Conservation (phyloP, 2,888 invertebrate species). For the Blastobasis lacticolella region DNA sequence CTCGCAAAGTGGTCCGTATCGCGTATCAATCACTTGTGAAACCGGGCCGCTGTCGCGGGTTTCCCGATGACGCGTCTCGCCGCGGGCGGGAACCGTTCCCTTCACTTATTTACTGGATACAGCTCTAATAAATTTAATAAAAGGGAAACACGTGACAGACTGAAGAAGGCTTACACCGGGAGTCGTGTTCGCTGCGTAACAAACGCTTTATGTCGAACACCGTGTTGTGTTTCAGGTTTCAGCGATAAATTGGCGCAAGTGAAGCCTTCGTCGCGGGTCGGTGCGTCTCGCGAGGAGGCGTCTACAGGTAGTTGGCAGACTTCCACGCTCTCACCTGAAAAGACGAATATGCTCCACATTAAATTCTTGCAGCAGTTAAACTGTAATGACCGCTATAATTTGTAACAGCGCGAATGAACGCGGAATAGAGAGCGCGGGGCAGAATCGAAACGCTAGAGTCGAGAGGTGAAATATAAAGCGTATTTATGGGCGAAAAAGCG, state of each 20-base stretch:
- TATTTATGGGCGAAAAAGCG: slow-evolving; percentile 15
- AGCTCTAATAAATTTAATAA: slow-evolving; percentile 64
- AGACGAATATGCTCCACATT: slow-evolving; percentile 47
- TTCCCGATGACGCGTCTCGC: slow-evolving; percentile 43
- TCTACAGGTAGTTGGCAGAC: slow-evolving; percentile 69
- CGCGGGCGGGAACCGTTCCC: slow-evolving; percentile 36
- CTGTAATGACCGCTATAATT: not conserved
- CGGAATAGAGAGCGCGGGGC: slow-evolving; percentile 1
- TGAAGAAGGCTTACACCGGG: slow-evolving; percentile 25
- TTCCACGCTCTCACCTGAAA: slow-evolving; percentile 54
- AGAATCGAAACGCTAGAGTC: slow-evolving; percentile 20
- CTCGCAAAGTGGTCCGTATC: not conserved
- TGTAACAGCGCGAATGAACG: slow-evolving; percentile 1
- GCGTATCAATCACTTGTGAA: not conserved
- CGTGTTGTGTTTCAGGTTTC: slow-evolving; percentile 5
- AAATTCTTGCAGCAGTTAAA: slow-evolving; percentile 20
- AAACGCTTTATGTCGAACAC: slow-evolving; percentile 6
- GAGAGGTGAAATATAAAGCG: slow-evolving; percentile 27
- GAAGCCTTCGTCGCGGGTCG: slow-evolving; percentile 23
- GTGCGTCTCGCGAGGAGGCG: slow-evolving; percentile 44
- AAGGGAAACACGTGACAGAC: slow-evolving; percentile 48
- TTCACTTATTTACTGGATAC: slow-evolving; percentile 54
- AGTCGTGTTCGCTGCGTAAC: slow-evolving; percentile 25
- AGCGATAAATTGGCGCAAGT: not conserved
- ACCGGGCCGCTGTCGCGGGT: slow-evolving; percentile 25